These are phyloP conservation scores for Sinella curviseta DNA, from an alignment of 1,140 invertebrate species.

Conservation along the genomic window DNA sequence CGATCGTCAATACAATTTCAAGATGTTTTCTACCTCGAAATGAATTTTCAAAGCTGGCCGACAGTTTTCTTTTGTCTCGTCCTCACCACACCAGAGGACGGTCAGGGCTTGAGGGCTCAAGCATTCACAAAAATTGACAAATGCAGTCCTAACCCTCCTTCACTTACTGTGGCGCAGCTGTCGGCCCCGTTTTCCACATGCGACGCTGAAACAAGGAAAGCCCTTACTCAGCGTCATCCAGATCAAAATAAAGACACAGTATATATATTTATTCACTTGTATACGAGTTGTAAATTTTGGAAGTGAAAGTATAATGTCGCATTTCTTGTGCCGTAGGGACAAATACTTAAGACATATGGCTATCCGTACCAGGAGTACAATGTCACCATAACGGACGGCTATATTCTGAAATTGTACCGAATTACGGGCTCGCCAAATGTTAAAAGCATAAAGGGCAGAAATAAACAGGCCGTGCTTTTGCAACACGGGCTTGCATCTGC, in stretches of 20 bases:
- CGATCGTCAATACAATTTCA: too few relatives aligned
- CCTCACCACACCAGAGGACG: background rate
- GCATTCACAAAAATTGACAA: background rate
- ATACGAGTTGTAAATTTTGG: background rate
- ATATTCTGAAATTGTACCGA: too few relatives aligned
- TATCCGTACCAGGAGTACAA: too few relatives aligned
- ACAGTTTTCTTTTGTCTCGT: too few relatives aligned
- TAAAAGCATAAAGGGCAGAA: background rate
- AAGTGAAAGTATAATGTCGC: too few relatives aligned
- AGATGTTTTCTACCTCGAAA: too few relatives aligned
- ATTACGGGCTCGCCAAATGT: background rate
- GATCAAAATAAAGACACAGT: background rate
- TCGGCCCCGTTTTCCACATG: background rate
- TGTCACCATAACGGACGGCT: too few relatives aligned
- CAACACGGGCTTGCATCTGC: background rate
- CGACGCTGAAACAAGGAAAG: background rate
- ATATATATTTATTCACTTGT: background rate
- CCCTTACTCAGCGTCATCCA: background rate
- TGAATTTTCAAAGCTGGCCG: too few relatives aligned
- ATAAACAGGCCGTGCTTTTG: background rate
- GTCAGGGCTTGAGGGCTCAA: background rate
- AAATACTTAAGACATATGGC: background rate
- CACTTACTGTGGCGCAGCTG: too few relatives aligned
- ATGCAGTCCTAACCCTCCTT: background rate
- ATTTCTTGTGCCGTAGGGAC: background rate